A percentile compares a stretch with the other conserved stretches of the same genome.
Evolutionary conservation across 2,888 invertebrate species (phyloP).

Genomic region (Tholera decimalis): DNA sequence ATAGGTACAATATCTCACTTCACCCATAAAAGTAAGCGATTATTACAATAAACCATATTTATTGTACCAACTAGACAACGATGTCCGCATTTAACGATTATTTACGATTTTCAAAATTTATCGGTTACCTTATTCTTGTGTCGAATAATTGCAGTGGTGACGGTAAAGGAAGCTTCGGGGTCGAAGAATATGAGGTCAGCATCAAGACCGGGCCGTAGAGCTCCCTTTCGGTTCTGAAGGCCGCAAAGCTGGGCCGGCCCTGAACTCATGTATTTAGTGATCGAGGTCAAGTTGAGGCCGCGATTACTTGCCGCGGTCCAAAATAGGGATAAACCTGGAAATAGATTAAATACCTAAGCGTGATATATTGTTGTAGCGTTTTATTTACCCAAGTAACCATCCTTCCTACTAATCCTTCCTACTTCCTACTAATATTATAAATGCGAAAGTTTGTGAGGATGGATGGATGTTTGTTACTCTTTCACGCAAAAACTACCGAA

Average conservation of each 20-base stretch:
- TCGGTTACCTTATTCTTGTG: conserved; percentile 93
- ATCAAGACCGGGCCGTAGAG: conserved; percentile 92
- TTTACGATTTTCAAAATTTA: conserved; percentile 25
- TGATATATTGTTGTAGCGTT: not conserved
- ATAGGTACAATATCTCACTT: conserved; percentile 7
- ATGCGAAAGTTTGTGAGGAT: no score
- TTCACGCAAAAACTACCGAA: no score
- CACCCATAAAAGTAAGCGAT: conserved; percentile 23
- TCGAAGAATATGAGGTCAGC: conserved; percentile 95
- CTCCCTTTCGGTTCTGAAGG: conserved; percentile 92
- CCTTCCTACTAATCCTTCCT: no score
- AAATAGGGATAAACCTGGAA: conserved; percentile 92
- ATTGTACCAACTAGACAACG: not conserved
- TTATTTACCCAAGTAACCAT: no score
- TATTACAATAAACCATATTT: conserved; percentile 39
- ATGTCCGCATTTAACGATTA: conserved; percentile 17
- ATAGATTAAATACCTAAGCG: not conserved
- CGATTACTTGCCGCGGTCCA: conserved; percentile 93
- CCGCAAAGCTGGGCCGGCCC: conserved; percentile 93
- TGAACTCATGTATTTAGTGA: conserved; percentile 92
- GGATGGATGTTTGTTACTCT: no score
- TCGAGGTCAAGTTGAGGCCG: conserved; percentile 88
- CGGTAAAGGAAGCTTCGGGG: conserved; percentile 92
- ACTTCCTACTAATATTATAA: no score
- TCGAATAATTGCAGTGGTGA: conserved; percentile 91